Evolutionary conservation across 2,113 vertebrate species (phyloP).

Genomic region (Patagioenas fasciata): DNA sequence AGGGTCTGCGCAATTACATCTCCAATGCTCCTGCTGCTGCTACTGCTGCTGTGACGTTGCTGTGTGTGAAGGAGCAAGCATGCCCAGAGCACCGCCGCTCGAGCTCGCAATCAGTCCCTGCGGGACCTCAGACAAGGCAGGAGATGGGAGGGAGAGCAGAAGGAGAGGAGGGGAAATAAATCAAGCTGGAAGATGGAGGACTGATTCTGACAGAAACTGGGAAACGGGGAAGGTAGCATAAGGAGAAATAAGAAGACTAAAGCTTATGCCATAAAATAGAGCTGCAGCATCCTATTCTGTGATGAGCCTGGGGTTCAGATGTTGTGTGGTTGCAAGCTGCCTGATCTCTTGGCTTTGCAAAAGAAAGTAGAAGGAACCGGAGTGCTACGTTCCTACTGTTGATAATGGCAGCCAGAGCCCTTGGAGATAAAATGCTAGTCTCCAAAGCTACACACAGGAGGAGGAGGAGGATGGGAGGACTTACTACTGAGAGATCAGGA

Average conservation of each 20-base stretch:
- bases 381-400: background rate
- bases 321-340: background rate
- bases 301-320: background rate
- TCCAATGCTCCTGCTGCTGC: conserved; percentile 50
- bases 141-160: conserved; percentile 9
- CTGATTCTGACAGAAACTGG: background rate
- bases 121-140: conserved; percentile 28
- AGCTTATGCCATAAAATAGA: background rate
- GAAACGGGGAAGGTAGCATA: background rate
- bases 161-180: background rate
- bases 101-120: conserved; percentile 32
- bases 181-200: background rate
- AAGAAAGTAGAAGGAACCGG: background rate
- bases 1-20: conserved; percentile 78
- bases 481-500: background rate
- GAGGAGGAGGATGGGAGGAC: background rate
- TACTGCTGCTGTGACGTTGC: conserved; percentile 76
- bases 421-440: background rate
- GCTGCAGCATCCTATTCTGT: background rate
- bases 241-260: background rate
- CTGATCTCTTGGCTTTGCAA: background rate
- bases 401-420: background rate
- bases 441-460: background rate
- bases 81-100: conserved; percentile 57
- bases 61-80: conserved; percentile 51